Conservation (phyloP, 2,113 vertebrate genomes). For the Pomatorhinus ruficollis region DNA sequence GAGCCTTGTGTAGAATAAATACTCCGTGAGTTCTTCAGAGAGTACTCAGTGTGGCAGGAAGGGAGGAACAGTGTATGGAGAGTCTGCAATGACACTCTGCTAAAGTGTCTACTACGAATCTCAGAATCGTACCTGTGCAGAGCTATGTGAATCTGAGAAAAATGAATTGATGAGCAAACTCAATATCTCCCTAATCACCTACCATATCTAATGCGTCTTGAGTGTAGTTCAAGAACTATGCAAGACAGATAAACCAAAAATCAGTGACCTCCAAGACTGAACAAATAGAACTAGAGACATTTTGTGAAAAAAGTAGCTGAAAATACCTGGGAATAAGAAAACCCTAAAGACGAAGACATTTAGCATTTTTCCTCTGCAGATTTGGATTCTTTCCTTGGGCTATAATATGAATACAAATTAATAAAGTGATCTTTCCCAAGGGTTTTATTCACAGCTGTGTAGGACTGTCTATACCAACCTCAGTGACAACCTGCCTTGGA, state of each 20-base stretch:
- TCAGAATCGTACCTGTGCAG: not conserved
- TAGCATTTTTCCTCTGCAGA: not conserved
- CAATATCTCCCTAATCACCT: not conserved
- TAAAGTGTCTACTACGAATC: conserved; percentile 19
- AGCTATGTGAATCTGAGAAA: not conserved
- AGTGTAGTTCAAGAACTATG: not conserved
- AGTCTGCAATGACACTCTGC: not conserved
- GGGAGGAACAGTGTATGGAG: not conserved
- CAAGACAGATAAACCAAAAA: not conserved
- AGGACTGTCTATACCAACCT: not conserved
- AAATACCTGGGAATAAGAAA: not conserved
- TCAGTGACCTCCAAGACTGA: not conserved
- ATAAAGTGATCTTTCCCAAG: not conserved
- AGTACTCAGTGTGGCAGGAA: conserved; percentile 42
- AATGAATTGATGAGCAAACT: not conserved
- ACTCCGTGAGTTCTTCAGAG: conserved; percentile 51
- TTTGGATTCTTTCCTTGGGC: not conserved
- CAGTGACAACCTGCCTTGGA: not conserved
- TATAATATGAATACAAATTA: not conserved
- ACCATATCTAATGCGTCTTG: not conserved
- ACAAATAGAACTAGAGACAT: not conserved
- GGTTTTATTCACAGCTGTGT: not conserved
- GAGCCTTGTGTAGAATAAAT: conserved; percentile 14
- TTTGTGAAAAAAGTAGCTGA: not conserved
- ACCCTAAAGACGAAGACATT: not conserved